phyloP scores from a whole-genome alignment of 2,888 invertebrate genomes.

The Boloria euphrosyne region DNA sequence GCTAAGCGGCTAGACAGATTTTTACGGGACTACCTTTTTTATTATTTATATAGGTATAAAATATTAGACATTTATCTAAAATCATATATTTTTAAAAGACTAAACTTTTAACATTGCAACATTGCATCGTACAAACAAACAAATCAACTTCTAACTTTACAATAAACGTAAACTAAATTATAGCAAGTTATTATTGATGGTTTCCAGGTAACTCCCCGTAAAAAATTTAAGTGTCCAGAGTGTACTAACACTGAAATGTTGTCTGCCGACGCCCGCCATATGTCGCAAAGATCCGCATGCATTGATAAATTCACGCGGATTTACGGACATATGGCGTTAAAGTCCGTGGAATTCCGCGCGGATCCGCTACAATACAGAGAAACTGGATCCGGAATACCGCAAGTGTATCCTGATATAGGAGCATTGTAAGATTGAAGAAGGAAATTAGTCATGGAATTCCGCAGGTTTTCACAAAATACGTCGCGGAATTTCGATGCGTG shows the following conservation, averaged over 20 bases:
- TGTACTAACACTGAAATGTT: constrained; percentile 97
- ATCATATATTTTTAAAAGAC: too few species aligned
- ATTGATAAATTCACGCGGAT: constrained; percentile 90
- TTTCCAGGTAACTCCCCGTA: constrained; percentile 93
- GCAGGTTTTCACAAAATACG: background rate
- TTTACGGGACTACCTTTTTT: too few species aligned
- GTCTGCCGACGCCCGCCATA: constrained; percentile 95
- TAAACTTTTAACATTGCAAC: too few species aligned
- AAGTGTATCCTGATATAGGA: constrained; percentile 92
- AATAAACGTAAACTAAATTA: too few species aligned
- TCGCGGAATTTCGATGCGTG: background rate
- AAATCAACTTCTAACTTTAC: too few species aligned
- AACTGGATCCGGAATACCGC: constrained; percentile 91
- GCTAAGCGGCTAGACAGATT: too few species aligned
- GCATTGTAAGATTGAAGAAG: constrained; percentile 84
- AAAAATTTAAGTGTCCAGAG: constrained; percentile 98
- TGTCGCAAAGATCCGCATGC: constrained; percentile 95
- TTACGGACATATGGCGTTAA: constrained; percentile 94
- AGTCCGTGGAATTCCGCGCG: constrained; percentile 94
- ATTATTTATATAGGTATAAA: too few species aligned
- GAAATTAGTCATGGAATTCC: background rate
- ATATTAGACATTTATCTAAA: too few species aligned
- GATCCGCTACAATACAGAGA: constrained; percentile 97
- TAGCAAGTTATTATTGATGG: too few species aligned
- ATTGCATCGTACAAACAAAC: too few species aligned